phyloP scores from a whole-genome alignment of 2,888 invertebrate genomes.

The Drosophila nigricruria region DNA sequence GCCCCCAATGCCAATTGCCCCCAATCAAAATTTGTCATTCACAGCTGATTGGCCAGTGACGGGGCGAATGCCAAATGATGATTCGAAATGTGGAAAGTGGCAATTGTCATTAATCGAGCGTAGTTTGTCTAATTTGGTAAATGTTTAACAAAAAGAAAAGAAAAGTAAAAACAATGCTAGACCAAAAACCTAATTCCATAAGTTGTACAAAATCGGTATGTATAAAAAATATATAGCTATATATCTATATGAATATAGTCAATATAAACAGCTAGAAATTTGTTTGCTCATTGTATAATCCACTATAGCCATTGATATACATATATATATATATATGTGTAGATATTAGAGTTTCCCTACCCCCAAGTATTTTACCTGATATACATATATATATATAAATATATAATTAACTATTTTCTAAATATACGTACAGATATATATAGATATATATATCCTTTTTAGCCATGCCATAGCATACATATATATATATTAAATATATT shows the following conservation, averaged over 20 bases:
- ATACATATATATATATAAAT: slow-evolving; percentile 18
- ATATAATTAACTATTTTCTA: slow-evolving; percentile 12
- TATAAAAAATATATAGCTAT: neutral
- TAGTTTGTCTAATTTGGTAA: slow-evolving; percentile 56
- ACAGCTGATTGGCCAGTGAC: neutral
- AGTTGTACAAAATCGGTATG: slow-evolving; percentile 54
- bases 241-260: slow-evolving; percentile 12
- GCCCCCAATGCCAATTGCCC: slow-evolving; percentile 1
- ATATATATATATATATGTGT: slow-evolving; percentile 13
- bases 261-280: slow-evolving; percentile 17
- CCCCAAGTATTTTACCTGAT: slow-evolving; percentile 54
- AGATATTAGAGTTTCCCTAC: slow-evolving; percentile 37
- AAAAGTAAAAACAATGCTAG: slow-evolving; percentile 45
- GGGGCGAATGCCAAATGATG: slow-evolving; percentile 5
- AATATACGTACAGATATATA: slow-evolving; percentile 12
- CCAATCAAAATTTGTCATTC: neutral
- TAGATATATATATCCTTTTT: slow-evolving; percentile 27
- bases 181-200: slow-evolving; percentile 64
- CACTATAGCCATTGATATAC: slow-evolving; percentile 43
- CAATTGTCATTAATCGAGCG: slow-evolving; percentile 29
- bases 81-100: slow-evolving; percentile 3
- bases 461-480: slow-evolving; percentile 32
- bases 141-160: slow-evolving; percentile 27
- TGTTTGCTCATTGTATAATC: slow-evolving; percentile 49
- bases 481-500: slow-evolving; percentile 18